Base-by-base conservation (phyloP, 1,140 invertebrate genomes). In the Orussus abietinus region DNA sequence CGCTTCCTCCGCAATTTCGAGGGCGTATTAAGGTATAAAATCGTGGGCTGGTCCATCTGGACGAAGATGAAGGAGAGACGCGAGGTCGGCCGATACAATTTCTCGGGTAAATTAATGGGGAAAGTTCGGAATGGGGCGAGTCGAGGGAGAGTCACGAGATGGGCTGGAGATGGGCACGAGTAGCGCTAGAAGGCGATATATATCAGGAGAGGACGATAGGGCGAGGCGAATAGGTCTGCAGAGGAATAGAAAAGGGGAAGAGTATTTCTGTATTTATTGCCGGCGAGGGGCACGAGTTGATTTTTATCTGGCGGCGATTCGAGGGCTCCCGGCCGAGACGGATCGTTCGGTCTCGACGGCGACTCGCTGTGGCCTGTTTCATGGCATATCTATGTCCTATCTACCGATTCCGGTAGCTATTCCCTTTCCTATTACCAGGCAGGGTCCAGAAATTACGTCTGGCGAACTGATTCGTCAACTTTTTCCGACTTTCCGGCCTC, bases 81-180 rank as follows among this genome's bases (percentile, higher is more conserved):
- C 39, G 26, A 38, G 39, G 38, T 31, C 14, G 36, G 35, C 21
- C 29, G 34, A 47, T 47, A 47, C 41, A 47, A 47, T 47, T 47
- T 47, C 30, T 34, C 17, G 33, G 25, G 12, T 22, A 32, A 42
- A 42, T 47, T 47, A 47, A 47, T 47, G 45, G 39, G 29, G 9
- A 42, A 47, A 47, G 33, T 47, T 47, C 30, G 13, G 10, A 25
- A 22, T 22, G 11, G 15, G 2, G 9, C 25, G 15, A 21, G 10
- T 26, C 25, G 15, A 30, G 6, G 15, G 5, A 30, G 35, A 38
- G 21, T 25, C 7, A 30, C 5, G 5, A 20, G 13, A 26, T 0
- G 18, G 18, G 29, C 14, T 10, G 18, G 6, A 15, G 18, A 36
- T 36, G 20, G 35, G 12, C 2, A 22, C 25, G 5, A 14, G 15